These are phyloP conservation scores for Dynastes maya DNA, from an alignment of 2,888 invertebrate genomes.

Conservation along the genomic window DNA sequence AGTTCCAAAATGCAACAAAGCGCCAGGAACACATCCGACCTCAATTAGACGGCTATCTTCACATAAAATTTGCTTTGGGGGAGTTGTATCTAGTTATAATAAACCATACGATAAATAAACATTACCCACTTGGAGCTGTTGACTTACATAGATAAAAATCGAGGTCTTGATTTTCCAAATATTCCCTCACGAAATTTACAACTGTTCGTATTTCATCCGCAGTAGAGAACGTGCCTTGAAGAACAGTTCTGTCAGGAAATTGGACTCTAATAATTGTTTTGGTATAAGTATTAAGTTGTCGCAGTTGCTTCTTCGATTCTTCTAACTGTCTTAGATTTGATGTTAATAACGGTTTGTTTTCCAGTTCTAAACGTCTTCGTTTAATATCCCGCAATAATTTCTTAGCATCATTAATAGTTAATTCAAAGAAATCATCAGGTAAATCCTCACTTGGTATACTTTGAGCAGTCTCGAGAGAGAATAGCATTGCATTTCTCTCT, in stretches of 20 bases:
- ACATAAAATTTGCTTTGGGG: slow-evolving; percentile 83
- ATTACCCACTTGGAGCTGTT: neutral
- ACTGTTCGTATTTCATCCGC: slow-evolving; percentile 82
- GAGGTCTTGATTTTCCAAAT: slow-evolving; percentile 77
- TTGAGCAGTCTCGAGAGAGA: slow-evolving; percentile 76
- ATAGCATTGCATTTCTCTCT: slow-evolving; percentile 83
- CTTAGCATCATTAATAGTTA: slow-evolving; percentile 87
- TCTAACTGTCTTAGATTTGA: slow-evolving; percentile 76
- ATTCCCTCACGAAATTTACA: slow-evolving; percentile 81
- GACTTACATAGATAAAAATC: slow-evolving; percentile 88
- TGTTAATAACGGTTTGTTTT: slow-evolving; percentile 84
- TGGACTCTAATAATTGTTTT: slow-evolving; percentile 87
- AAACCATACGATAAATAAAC: slow-evolving; percentile 20
- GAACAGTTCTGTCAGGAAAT: slow-evolving; percentile 88
- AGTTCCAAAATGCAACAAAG: slow-evolving; percentile 82
- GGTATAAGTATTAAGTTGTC: slow-evolving; percentile 79
- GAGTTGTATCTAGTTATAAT: slow-evolving; percentile 80
- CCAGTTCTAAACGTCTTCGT: slow-evolving; percentile 76
- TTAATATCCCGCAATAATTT: slow-evolving; percentile 83
- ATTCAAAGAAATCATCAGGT: slow-evolving; percentile 91
- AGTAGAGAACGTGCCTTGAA: slow-evolving; percentile 90
- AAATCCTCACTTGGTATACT: slow-evolving; percentile 80
- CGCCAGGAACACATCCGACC: slow-evolving; percentile 84
- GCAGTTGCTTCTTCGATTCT: slow-evolving; percentile 73
- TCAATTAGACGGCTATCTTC: slow-evolving; percentile 78